These are phyloP conservation scores for Willowsia nigromaculata DNA, from an alignment of 2,888 invertebrate species.

Conservation along the genomic window DNA sequence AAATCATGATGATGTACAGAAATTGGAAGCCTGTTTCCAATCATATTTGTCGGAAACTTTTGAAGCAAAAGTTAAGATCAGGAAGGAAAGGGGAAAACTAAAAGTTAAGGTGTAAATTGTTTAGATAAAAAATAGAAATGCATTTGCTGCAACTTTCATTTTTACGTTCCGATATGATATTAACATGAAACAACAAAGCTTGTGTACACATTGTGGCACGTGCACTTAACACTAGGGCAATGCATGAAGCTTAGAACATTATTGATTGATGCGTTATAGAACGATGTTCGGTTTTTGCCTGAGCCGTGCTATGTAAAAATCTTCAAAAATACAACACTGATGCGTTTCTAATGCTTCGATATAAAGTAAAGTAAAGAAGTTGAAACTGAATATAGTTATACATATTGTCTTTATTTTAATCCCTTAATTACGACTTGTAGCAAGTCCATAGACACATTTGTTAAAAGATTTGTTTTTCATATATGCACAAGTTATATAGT, in stretches of 20 bases:
- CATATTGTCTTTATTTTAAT: neutral
- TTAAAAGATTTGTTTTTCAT: no score
- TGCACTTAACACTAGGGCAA: no score
- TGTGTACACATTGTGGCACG: no score
- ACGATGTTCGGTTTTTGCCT: no score
- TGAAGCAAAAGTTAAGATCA: neutral
- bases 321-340: no score
- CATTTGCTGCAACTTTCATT: neutral
- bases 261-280: no score
- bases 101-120: neutral
- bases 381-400: neutral
- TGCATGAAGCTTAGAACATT: neutral
- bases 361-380: neutral
- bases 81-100: neutral
- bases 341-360: no score
- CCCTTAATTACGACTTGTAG: neutral
- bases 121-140: neutral
- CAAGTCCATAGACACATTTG: no score
- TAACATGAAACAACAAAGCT: no score
- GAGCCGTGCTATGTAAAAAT: no score
- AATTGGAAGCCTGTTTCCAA: neutral
- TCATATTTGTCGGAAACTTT: constrained; percentile 33
- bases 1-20: neutral
- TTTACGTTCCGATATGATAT: neutral
- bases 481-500: no score